Conservation (phyloP, 2,797 vertebrate species). For the Philypnodon macrostomus region DNA sequence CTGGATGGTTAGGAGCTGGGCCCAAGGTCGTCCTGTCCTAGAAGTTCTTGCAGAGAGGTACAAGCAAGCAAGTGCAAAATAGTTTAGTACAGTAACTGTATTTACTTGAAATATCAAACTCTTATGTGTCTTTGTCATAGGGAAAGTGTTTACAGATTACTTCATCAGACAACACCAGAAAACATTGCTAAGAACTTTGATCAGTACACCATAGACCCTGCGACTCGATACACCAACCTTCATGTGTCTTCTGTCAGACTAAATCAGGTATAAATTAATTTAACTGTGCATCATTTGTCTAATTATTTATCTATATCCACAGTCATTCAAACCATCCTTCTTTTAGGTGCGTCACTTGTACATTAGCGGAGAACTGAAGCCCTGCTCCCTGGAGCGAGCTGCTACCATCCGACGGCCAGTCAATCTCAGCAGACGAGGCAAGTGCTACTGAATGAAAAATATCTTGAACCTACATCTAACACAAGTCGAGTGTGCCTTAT, state of each 20-base stretch:
- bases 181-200: slow-evolving; percentile 98
- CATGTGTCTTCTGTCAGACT: slow-evolving; percentile 87
- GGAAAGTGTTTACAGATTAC: slow-evolving; percentile 92
- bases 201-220: slow-evolving; percentile 93
- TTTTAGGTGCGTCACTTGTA: slow-evolving; percentile 89
- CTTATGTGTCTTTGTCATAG: slow-evolving; percentile 61
- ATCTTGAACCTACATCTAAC: background rate
- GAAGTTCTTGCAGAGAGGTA: slow-evolving; percentile 95
- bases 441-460: slow-evolving; percentile 19
- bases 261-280: slow-evolving; percentile 80
- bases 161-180: slow-evolving; percentile 95
- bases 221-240: slow-evolving; percentile 92
- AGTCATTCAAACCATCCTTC: slow-evolving; percentile 4
- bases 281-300: background rate
- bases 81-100: no score
- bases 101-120: no score
- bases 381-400: slow-evolving; percentile 82
- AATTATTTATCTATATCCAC: no score
- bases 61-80: background rate
- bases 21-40: slow-evolving; percentile 81
- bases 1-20: slow-evolving; percentile 97
- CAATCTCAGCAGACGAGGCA: slow-evolving; percentile 84
- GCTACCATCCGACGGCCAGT: slow-evolving; percentile 86
- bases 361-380: slow-evolving; percentile 83
- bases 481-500: background rate